These are phyloP conservation scores for Pseudachorutes palmiensis DNA, from an alignment of 1,140 invertebrate genomes.

Conservation along the genomic window DNA sequence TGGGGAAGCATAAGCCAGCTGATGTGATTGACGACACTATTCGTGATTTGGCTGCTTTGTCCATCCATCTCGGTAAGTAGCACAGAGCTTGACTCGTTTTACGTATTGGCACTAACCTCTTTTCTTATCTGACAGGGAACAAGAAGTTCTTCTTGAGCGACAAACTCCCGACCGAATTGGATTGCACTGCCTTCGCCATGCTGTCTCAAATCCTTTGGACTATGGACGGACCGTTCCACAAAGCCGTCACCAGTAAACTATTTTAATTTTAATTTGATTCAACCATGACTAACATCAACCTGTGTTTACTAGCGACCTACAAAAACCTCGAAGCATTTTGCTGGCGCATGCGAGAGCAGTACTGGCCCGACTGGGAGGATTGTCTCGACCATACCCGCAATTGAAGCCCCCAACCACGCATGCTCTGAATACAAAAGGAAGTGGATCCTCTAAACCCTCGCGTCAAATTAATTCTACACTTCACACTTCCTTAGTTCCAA, in stretches of 20 bases:
- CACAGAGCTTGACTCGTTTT: slow-evolving; percentile 23
- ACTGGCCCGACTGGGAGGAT: background rate
- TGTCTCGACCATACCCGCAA: background rate
- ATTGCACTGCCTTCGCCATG: slow-evolving; percentile 47
- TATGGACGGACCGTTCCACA: slow-evolving; percentile 30
- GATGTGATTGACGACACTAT: background rate
- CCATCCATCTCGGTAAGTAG: background rate
- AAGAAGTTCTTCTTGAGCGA: slow-evolving; percentile 43
- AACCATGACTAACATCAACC: background rate
- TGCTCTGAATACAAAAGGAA: too few species aligned
- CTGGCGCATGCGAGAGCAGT: background rate
- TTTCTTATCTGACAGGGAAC: slow-evolving; percentile 39
- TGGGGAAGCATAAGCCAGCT: background rate
- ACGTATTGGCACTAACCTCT: too few species aligned
- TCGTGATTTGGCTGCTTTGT: background rate
- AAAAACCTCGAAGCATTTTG: background rate
- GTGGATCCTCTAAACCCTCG: too few species aligned
- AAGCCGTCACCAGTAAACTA: background rate
- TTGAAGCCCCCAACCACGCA: background rate
- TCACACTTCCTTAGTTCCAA: too few species aligned
- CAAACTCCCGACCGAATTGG: slow-evolving; percentile 42
- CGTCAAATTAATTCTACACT: too few species aligned
- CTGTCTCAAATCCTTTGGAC: slow-evolving; percentile 44
- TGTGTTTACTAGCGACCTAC: background rate
- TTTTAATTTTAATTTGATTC: background rate